These are phyloP conservation scores for Aplochiton taeniatus DNA, from an alignment of 2,797 vertebrate species.

Conservation along the genomic window DNA sequence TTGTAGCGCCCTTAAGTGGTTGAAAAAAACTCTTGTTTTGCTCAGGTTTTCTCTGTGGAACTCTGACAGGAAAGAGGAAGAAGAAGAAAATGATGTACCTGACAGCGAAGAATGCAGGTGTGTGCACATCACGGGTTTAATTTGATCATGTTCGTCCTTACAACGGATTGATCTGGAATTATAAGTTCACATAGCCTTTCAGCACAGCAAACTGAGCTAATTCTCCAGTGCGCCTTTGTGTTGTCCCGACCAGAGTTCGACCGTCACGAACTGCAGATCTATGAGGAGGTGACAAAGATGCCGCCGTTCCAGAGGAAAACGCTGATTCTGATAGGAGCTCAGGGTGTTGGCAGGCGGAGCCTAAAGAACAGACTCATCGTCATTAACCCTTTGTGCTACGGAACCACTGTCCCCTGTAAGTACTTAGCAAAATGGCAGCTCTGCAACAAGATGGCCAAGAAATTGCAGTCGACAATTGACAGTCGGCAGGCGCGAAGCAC, in stretches of 20 bases:
- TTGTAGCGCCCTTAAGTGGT: conserved; percentile 28
- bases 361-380: conserved; percentile 97
- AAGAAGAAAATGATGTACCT: conserved; percentile 99
- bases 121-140: conserved; percentile 8
- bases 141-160: not conserved
- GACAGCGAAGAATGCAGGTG: conserved; percentile 97
- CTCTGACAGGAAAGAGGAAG: conserved; percentile 89
- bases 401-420: conserved; percentile 98
- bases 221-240: conserved; percentile 18
- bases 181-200: not conserved
- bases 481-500: too few species aligned
- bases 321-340: conserved; percentile 93
- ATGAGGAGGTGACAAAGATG: conserved; percentile 97
- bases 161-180: too few species aligned
- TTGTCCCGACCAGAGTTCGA: conserved; percentile 87
- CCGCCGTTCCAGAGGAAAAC: conserved; percentile 98
- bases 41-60: conserved; percentile 92
- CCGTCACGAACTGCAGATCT: conserved; percentile 97
- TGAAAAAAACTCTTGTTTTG: conserved; percentile 11
- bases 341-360: conserved; percentile 96
- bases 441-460: too few species aligned
- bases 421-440: conserved; percentile 34
- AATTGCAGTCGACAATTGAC: too few species aligned
- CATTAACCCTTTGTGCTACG: conserved; percentile 89
- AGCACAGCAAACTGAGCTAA: not conserved